Percentiles rank a stretch among this genome's conserved stretches.
Evolutionary conservation across 2,797 vertebrate species (phyloP).

Genomic region (Catamblyrhynchus diadema): DNA sequence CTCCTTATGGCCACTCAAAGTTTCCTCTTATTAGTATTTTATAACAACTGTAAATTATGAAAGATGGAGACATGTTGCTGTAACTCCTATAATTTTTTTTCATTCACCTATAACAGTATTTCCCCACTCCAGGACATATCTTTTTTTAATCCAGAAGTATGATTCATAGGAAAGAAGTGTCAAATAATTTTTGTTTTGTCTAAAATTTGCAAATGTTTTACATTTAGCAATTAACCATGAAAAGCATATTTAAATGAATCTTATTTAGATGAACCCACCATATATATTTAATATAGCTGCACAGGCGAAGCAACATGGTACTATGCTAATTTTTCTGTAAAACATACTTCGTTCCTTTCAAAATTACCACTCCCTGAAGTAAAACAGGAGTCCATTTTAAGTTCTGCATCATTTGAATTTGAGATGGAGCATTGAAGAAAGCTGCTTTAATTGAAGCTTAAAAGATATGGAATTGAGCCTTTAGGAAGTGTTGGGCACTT

Average conservation of each 20-base stretch:
- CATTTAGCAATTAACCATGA: conserved; percentile 32
- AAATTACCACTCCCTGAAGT: conserved; percentile 37
- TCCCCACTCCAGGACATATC: conserved; percentile 33
- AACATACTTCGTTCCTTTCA: background rate
- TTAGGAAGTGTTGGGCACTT: conserved; percentile 40
- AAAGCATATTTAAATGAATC: conserved; percentile 30
- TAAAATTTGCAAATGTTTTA: conserved; percentile 37
- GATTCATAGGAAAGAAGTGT: conserved; percentile 35
- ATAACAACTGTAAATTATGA: background rate
- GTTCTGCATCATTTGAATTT: conserved; percentile 41
- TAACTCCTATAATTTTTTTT: background rate
- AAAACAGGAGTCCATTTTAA: conserved; percentile 17
- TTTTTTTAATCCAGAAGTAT: conserved; percentile 20
- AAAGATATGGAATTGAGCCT: conserved; percentile 45
- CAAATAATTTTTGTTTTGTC: conserved; percentile 36
- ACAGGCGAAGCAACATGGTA: background rate
- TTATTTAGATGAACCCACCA: background rate
- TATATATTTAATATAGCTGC: background rate
- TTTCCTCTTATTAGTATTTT: background rate
- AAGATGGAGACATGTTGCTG: background rate
- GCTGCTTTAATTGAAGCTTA: conserved; percentile 36
- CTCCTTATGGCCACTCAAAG: background rate
- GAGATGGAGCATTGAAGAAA: conserved; percentile 30
- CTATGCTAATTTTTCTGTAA: background rate
- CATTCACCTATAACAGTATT: conserved; percentile 8